Base-by-base conservation (phyloP, 2,888 invertebrate genomes). In the Limenitis camilla region DNA sequence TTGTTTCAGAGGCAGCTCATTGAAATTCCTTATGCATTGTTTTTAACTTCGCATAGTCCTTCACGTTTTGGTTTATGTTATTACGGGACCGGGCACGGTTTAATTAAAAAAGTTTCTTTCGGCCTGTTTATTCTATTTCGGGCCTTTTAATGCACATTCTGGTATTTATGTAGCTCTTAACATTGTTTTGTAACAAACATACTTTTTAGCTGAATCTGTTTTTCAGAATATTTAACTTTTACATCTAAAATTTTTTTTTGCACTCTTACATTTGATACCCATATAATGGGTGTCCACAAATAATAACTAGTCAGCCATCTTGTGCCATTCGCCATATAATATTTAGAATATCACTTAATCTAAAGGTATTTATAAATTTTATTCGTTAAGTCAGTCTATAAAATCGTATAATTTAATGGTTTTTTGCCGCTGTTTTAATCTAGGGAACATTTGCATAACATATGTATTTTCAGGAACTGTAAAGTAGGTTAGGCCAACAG, bases 21-120 rank as follows among this genome's bases (percentile, higher is more conserved):
- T 78, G 67, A 66, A 72, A 74, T 74, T 76, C 74, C 56, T 55
- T 54, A 64, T 68, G 65, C 61, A 68, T 66, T 75, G 74, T 65
- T 66, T 65, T 76, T 76, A 19, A 19, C 19, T 19, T 19, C 19
- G 19, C 19, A 47, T 42, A 53, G 52, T 40, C 27, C 49, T 35
- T 32, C 53, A 11, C 46, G 44, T 45, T 57, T 50, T 58, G 55
- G 46, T 58, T 53, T 55, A 55, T 52, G 40, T 56, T 56, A 50
- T 56, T 53, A 50, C 49, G 50, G 44, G 68, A 69, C 67, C 71
- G 72, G 72, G 71, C 68, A 64, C 33, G 40, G 33, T 64, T 61
- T 64, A 62, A 64, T 63, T 61, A 63, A 63, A 64, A 64, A 61
- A 52, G 49, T 53, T 56, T 10, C 53, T 44, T 36, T 28, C 31